Percentiles rank a stretch among this genome's conserved stretches.
These are phyloP conservation scores for Xyliphius kryptos DNA, from an alignment of 2,113 vertebrate species.

Conservation along the genomic window DNA sequence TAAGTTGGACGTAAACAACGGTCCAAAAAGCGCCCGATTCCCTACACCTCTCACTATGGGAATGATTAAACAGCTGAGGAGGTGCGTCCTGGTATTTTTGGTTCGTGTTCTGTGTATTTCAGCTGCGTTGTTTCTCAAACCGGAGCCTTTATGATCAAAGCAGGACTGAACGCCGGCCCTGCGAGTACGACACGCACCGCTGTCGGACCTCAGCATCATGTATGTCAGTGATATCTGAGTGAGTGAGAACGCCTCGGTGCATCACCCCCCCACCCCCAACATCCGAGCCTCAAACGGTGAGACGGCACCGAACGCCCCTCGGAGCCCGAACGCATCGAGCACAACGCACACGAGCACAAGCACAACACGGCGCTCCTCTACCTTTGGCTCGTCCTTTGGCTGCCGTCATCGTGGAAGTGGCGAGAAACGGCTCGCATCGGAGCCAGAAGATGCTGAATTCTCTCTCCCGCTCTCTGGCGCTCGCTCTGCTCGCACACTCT, in stretches of 20 bases:
- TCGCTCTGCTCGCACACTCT: constrained; percentile 43
- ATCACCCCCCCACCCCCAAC: not conserved
- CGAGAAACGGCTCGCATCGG: not conserved
- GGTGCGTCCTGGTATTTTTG: too few relatives aligned
- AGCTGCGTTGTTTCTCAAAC: too few relatives aligned
- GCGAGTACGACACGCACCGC: too few relatives aligned
- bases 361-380: not conserved
- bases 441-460: not conserved
- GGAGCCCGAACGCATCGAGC: not conserved
- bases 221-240: not conserved
- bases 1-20: too few relatives aligned
- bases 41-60: too few relatives aligned
- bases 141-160: too few relatives aligned
- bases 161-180: too few relatives aligned
- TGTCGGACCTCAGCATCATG: too few relatives aligned
- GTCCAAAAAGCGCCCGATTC: too few relatives aligned
- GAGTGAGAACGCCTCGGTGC: constrained; percentile 3
- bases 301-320: not conserved
- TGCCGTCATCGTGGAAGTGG: not conserved
- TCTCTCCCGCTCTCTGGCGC: not conserved
- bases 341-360: not conserved
- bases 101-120: too few relatives aligned
- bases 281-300: not conserved
- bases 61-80: too few relatives aligned
- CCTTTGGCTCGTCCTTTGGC: not conserved